Base-by-base conservation (phyloP, 2,888 invertebrate genomes). In the Scotopteryx bipunctaria region DNA sequence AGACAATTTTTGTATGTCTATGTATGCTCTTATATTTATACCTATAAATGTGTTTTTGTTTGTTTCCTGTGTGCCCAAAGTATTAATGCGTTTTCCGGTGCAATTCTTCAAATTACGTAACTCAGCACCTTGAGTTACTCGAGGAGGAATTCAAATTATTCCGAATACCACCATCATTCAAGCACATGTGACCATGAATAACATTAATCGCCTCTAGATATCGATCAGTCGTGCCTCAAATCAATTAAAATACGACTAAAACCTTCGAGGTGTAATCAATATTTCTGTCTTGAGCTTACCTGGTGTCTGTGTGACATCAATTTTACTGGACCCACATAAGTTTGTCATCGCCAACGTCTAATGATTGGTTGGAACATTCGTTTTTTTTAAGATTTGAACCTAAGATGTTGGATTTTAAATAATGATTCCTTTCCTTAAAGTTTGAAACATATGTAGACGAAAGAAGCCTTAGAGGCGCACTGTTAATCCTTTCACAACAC, bases 261-360 rank as follows among this genome's bases (percentile, higher is more conserved):
- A 70, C 72, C 62, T 73, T 67, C 57, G 61, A 65, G 64, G 64
- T 69, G 81, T 81, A 81, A 83, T 83, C 82, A 82, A 84, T 83
- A 79, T 23, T 38, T 15, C 40, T 33, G 44, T 41, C 44, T 2
- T 35, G 42, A 27, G 57, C 59, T 63, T 79, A 31, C 44, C 53
- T 51, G n/a, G n/a, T n/a, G n/a, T n/a, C n/a, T n/a, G n/a, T n/a
- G 50, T 49, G 78, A 79, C 76, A 80, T 84, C 78, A 80, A 82
- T 83, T 78, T 67, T 70, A 63, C 64, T 64, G 71, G 73, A 76
- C 76, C 75, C 75, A 72, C 69, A 79, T 84, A 74, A 78, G 75
- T 82, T 76, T 84, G 81, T 83, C 83, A 79, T 78, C 78, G 64
- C 61, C 63, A 57, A 59, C 59, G 61, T 60, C 50, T 51, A 35